Conservation (phyloP, 2,113 vertebrate species). For the Pedetes capensis region DNA sequence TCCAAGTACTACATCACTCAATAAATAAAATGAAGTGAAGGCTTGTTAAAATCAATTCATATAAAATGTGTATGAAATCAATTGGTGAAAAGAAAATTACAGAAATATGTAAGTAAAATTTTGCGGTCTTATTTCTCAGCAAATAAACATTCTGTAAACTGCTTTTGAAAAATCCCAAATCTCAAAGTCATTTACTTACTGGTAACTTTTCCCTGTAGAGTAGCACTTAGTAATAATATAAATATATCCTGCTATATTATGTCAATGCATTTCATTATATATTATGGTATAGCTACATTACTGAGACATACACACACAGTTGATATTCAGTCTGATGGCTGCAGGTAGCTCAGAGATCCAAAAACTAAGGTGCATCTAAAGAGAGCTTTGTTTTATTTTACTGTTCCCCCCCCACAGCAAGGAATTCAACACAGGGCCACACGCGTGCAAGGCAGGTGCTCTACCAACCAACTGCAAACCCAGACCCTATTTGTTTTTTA, state of each 20-base stretch:
- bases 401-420: too few relatives aligned
- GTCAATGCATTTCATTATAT: neutral
- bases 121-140: conserved; percentile 35
- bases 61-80: neutral
- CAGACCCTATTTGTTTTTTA: too few relatives aligned
- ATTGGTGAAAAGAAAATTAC: neutral
- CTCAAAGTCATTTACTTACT: neutral
- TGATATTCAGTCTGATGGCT: neutral
- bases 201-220: neutral
- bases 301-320: neutral
- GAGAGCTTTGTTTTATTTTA: conserved; percentile 41
- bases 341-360: neutral
- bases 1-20: too few relatives aligned
- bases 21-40: too few relatives aligned
- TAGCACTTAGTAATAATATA: neutral
- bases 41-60: neutral
- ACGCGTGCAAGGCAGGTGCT: too few relatives aligned
- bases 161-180: conserved; percentile 26
- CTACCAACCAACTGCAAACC: too few relatives aligned
- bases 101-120: neutral
- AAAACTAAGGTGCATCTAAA: neutral
- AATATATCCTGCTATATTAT: neutral
- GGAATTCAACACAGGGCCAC: too few relatives aligned
- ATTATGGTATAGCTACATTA: neutral
- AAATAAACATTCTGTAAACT: neutral